Evolutionary conservation across 2,888 invertebrate species (phyloP).

Genomic region (Erebia aethiops): DNA sequence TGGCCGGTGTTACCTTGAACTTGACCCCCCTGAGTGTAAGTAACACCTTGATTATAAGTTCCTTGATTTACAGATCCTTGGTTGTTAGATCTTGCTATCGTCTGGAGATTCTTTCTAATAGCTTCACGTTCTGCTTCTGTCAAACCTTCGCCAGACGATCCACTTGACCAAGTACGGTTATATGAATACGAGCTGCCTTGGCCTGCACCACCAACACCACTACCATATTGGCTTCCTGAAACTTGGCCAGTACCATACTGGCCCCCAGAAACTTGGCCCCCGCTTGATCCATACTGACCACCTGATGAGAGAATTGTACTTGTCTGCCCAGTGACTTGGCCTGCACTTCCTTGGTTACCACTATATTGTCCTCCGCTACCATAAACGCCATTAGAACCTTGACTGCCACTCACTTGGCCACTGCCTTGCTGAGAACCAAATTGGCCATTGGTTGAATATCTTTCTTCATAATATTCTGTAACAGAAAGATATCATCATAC

Average conservation of each 20-base stretch:
- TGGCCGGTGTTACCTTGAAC: constrained; percentile 42
- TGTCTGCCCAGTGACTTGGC: constrained; percentile 20
- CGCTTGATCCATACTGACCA: constrained; percentile 41
- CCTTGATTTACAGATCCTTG: constrained; percentile 43
- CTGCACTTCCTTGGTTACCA: constrained; percentile 42
- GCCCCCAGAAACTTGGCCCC: constrained; percentile 25
- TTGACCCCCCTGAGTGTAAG: constrained; percentile 39
- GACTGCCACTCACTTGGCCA: constrained; percentile 38
- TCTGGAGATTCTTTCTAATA: constrained; percentile 56
- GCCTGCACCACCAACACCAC: constrained; percentile 26
- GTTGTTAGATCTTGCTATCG: constrained; percentile 46
- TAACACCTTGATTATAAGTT: constrained; percentile 34
- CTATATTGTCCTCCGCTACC: constrained; percentile 41
- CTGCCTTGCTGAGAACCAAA: constrained; percentile 39
- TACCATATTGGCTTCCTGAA: constrained; percentile 28
- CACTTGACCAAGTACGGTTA: constrained; percentile 57
- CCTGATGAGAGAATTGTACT: constrained; percentile 42
- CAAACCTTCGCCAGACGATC: constrained; percentile 53
- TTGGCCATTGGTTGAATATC: constrained; percentile 39
- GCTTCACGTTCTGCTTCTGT: constrained; percentile 63
- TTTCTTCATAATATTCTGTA: constrained; percentile 50
- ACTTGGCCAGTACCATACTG: constrained; percentile 24
- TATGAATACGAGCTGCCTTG: constrained; percentile 49
- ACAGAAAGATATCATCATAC: constrained; percentile 15
- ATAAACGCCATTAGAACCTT: constrained; percentile 26